Percentiles rank a stretch among this genome's conserved stretches.
Evolutionary conservation across 2,888 invertebrate species (phyloP).

Genomic region (Drosophila tanythrix): DNA sequence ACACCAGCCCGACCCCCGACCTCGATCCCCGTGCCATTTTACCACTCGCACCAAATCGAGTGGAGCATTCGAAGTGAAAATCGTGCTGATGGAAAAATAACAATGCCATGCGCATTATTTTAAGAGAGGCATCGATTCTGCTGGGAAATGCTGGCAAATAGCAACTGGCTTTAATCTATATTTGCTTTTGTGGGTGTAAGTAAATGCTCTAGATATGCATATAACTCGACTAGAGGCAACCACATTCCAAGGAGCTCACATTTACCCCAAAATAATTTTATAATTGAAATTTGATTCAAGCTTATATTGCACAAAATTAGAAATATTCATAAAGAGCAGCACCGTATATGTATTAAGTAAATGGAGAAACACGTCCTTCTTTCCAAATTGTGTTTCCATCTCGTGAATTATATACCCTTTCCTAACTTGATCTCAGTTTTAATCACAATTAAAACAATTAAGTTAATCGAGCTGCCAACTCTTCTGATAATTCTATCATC

Average conservation of each 20-base stretch:
- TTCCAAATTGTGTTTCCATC: neutral
- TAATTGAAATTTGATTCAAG: neutral
- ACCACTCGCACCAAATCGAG: constrained; percentile 32
- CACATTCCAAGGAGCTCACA: neutral
- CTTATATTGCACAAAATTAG: neutral
- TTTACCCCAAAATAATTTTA: neutral
- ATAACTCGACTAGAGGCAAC: neutral
- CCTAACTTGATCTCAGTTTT: too few relatives aligned
- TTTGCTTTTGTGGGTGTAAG: constrained; percentile 1
- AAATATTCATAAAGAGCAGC: neutral
- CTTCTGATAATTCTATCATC: neutral
- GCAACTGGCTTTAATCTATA: constrained; percentile 11
- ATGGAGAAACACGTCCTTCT: neutral
- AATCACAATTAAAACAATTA: neutral
- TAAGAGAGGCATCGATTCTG: constrained; percentile 44
- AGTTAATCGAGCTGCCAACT: constrained; percentile 8
- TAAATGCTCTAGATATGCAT: neutral
- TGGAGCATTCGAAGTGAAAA: constrained; percentile 70
- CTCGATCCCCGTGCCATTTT: neutral
- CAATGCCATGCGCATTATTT: constrained; percentile 64
- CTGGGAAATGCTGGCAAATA: constrained; percentile 51
- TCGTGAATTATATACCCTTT: neutral
- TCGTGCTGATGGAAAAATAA: constrained; percentile 61
- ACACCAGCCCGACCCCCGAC: constrained; percentile 2
- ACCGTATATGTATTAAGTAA: neutral